A percentile compares a stretch with the other conserved stretches of the same genome.
Conservation (phyloP, 64 coral and sea anemone species). For the Montipora cactus region DNA sequence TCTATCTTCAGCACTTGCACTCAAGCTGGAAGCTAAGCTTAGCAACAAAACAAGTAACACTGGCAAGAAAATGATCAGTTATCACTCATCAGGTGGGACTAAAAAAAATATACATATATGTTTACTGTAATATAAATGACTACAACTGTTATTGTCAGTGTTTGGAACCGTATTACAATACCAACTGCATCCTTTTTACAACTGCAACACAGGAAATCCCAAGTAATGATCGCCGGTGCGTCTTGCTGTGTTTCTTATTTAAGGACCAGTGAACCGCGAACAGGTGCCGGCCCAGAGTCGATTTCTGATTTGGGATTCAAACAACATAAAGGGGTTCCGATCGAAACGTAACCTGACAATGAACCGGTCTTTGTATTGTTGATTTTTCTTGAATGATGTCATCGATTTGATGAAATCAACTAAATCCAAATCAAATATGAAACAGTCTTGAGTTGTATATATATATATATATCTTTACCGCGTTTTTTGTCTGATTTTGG, state of each 20-base stretch:
- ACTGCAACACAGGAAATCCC: no score
- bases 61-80: no score
- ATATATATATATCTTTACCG: not conserved
- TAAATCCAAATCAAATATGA: not conserved
- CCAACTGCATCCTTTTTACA: no score
- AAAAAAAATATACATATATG: no score
- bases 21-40: no score
- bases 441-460: not conserved
- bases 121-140: no score
- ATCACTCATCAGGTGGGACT: no score
- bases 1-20: no score
- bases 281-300: not conserved
- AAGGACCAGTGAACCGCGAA: slow-evolving; percentile 3
- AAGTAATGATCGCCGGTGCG: no score
- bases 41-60: no score
- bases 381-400: not conserved
- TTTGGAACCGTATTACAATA: no score
- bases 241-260: not conserved
- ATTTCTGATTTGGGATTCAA: slow-evolving; percentile 13
- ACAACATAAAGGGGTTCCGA: not conserved
- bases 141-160: no score
- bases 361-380: slow-evolving; percentile 24
- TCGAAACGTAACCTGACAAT: not conserved
- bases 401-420: slow-evolving; percentile 44
- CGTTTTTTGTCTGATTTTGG: not conserved